A percentile compares a stretch with the other conserved stretches of the same genome.
Evolutionary conservation across 1,140 invertebrate species (phyloP).

Genomic region (Drosophila seguyi): DNA sequence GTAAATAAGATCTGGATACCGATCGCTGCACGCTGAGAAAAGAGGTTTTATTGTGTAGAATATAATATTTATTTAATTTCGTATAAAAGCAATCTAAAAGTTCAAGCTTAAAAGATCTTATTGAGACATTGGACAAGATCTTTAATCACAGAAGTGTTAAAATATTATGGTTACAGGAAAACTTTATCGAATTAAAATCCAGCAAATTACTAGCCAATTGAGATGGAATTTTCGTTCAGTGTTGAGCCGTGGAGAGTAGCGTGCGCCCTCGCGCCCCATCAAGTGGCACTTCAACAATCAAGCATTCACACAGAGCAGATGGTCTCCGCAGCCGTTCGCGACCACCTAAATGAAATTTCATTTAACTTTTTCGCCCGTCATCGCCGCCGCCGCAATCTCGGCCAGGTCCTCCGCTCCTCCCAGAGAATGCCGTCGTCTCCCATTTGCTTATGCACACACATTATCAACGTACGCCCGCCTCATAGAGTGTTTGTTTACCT

Average conservation of each 20-base stretch:
- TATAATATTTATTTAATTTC: not conserved
- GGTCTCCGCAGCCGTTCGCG: slow-evolving; percentile 66
- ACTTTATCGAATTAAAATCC: not conserved
- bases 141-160: not conserved
- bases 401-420: slow-evolving; percentile 17
- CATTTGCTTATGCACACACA: slow-evolving; percentile 73
- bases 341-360: slow-evolving; percentile 81
- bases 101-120: not conserved
- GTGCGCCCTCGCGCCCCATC: slow-evolving; percentile 80
- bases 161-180: not conserved
- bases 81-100: not conserved
- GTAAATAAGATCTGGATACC: slow-evolving; percentile 72
- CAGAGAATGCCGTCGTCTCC: slow-evolving; percentile 42
- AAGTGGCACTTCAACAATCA: slow-evolving; percentile 83
- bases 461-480: slow-evolving; percentile 78
- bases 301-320: slow-evolving; percentile 83
- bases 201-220: not conserved
- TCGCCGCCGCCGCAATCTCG: slow-evolving; percentile 71
- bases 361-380: slow-evolving; percentile 75
- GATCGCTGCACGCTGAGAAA: slow-evolving; percentile 22
- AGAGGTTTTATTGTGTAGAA: too few species aligned
- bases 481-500: slow-evolving; percentile 81
- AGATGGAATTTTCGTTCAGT: slow-evolving; percentile 5
- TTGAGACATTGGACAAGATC: not conserved
- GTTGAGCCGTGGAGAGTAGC: slow-evolving; percentile 61